phyloP scores from a whole-genome alignment of 2,113 vertebrate genomes.

The Chamaea fasciata region DNA sequence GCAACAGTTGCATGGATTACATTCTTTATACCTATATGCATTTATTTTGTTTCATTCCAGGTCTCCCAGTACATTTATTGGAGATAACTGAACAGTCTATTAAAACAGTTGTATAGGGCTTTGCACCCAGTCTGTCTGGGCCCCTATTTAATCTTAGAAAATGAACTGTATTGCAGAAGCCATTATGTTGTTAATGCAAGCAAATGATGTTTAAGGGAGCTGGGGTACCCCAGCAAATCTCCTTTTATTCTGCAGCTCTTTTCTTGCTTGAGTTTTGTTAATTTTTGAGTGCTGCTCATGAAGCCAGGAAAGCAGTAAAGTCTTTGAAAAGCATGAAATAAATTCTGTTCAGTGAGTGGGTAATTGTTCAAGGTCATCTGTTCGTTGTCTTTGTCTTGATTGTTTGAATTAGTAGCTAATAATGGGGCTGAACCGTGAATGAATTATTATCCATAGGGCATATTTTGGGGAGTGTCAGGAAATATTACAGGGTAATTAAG shows the following conservation, averaged over 20 bases:
- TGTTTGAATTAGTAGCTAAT: slow-evolving; percentile 79
- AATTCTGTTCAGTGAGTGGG: slow-evolving; percentile 66
- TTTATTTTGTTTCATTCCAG: background rate
- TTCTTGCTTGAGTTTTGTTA: slow-evolving; percentile 27
- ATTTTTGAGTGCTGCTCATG: slow-evolving; percentile 46
- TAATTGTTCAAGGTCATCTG: slow-evolving; percentile 77
- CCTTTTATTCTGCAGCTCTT: slow-evolving; percentile 1
- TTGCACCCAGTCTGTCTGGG: background rate
- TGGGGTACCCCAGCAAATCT: background rate
- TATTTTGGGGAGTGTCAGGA: slow-evolving; percentile 79
- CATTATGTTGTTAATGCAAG: slow-evolving; percentile 17
- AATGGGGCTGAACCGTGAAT: slow-evolving; percentile 74
- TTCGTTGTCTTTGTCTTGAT: slow-evolving; percentile 74
- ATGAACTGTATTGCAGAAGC: background rate
- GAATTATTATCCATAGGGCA: slow-evolving; percentile 76
- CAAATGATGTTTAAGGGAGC: background rate
- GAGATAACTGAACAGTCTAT: background rate
- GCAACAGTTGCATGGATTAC: background rate
- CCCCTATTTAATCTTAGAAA: background rate
- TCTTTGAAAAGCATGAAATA: slow-evolving; percentile 73
- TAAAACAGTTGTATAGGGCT: background rate
- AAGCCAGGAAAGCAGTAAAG: slow-evolving; percentile 32
- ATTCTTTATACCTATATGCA: background rate
- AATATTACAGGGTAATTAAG: slow-evolving; percentile 80
- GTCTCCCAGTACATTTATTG: background rate